Conservation (phyloP, 2,113 vertebrate genomes). For the Lophius piscatorius region DNA sequence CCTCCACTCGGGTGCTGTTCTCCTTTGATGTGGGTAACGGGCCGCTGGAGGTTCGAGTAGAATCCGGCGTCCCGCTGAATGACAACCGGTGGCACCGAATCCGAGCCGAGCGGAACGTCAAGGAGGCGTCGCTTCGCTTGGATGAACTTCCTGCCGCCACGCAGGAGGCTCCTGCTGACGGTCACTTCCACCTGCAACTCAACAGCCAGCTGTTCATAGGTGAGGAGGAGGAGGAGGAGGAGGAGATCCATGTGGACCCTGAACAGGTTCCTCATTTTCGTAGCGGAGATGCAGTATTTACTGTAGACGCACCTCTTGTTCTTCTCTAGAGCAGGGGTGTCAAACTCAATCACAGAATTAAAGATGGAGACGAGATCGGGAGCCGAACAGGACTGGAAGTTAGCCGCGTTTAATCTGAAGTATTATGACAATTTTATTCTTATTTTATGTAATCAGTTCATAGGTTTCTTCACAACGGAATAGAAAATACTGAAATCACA, state of each 20-base stretch:
- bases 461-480: too few relatives aligned
- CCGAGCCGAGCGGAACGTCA: slow-evolving; percentile 88
- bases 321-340: too few relatives aligned
- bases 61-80: slow-evolving; percentile 80
- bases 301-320: too few relatives aligned
- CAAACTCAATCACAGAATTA: too few relatives aligned
- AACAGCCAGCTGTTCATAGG: slow-evolving; percentile 97
- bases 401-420: too few relatives aligned
- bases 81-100: slow-evolving; percentile 93
- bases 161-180: slow-evolving; percentile 84
- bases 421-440: too few relatives aligned
- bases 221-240: slow-evolving; percentile 78
- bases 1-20: slow-evolving; percentile 85
- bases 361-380: too few relatives aligned
- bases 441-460: too few relatives aligned
- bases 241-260: accelerated
- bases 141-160: slow-evolving; percentile 81
- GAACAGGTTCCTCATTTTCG: neutral
- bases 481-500: too few relatives aligned
- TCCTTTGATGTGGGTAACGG: slow-evolving; percentile 96
- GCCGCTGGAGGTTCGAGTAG: slow-evolving; percentile 83
- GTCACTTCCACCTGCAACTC: slow-evolving; percentile 91
- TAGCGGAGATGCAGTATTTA: too few relatives aligned
- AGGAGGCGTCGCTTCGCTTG: slow-evolving; percentile 87
- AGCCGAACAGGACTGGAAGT: too few relatives aligned